Evolutionary conservation across 2,888 invertebrate species (phyloP).

Genomic region (Oeneis ivallda): DNA sequence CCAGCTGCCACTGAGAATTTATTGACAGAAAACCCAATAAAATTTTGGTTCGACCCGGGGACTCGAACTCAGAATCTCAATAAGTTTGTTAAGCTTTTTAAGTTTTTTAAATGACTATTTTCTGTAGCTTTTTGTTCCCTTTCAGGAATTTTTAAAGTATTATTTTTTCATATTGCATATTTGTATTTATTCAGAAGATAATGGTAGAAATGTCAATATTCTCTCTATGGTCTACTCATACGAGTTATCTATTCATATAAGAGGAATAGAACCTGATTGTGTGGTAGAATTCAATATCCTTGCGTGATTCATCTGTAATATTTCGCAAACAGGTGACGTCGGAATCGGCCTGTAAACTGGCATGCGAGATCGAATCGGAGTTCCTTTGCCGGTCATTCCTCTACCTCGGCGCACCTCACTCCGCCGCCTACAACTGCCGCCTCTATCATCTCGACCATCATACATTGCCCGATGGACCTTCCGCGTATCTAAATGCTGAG

Average conservation of each 20-base stretch:
- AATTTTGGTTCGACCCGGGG: too few relatives aligned
- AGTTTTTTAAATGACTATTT: too few relatives aligned
- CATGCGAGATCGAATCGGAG: slow-evolving; percentile 96
- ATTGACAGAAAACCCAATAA: too few relatives aligned
- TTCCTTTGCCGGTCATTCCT: slow-evolving; percentile 94
- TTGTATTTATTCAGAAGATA: too few relatives aligned
- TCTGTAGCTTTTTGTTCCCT: too few relatives aligned
- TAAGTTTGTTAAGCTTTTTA: too few relatives aligned
- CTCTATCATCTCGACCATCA: slow-evolving; percentile 96
- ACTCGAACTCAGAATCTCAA: too few relatives aligned
- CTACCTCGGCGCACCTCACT: slow-evolving; percentile 89
- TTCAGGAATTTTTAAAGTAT: too few relatives aligned
- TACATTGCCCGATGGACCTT: slow-evolving; percentile 95
- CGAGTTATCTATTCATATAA: background rate
- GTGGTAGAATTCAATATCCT: background rate
- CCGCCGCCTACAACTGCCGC: slow-evolving; percentile 93
- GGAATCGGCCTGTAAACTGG: slow-evolving; percentile 92
- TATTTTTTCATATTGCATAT: too few relatives aligned
- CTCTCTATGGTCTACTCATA: background rate
- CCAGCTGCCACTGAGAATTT: too few relatives aligned
- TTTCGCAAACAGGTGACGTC: slow-evolving; percentile 85
- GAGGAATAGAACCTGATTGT: background rate
- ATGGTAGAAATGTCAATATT: too few relatives aligned
- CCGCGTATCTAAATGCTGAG: slow-evolving; percentile 94
- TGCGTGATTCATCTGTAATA: background rate